These are phyloP conservation scores for Sphaerophoria rueppellii DNA, from an alignment of 2,888 invertebrate species.

Conservation along the genomic window DNA sequence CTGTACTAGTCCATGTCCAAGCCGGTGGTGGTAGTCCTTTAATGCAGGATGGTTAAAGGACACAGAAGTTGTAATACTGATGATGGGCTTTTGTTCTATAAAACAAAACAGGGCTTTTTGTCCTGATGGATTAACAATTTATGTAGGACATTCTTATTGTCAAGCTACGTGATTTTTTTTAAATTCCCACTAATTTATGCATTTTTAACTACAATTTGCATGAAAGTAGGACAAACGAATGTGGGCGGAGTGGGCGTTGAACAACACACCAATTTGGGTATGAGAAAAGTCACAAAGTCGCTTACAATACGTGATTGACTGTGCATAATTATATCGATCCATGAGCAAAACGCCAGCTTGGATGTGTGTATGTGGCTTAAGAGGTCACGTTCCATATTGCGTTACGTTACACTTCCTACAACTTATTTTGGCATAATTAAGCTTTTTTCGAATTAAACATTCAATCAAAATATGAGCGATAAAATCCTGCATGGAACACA, in stretches of 20 bases:
- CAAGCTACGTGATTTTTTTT: conserved; percentile 46
- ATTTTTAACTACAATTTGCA: conserved; percentile 30
- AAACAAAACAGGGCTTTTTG: conserved; percentile 33
- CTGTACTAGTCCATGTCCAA: neutral
- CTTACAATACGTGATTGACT: conserved; percentile 68
- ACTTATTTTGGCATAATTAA: conserved; percentile 49
- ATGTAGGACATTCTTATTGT: conserved; percentile 45
- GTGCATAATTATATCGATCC: conserved; percentile 59
- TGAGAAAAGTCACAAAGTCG: conserved; percentile 48
- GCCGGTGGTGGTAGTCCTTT: neutral
- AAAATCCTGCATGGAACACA: neutral
- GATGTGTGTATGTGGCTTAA: conserved; percentile 12
- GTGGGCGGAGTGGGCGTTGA: neutral
- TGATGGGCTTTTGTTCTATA: conserved; percentile 5
- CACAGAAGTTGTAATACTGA: conserved; percentile 5
- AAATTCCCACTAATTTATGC: conserved; percentile 31
- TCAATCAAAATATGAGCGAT: conserved; percentile 27
- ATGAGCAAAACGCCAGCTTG: neutral
- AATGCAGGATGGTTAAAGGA: conserved; percentile 13
- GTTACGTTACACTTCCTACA: neutral
- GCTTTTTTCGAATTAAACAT: conserved; percentile 6
- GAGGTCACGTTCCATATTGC: conserved; percentile 9
- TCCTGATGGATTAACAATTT: conserved; percentile 50
- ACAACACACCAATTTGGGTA: neutral
- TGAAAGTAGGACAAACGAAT: conserved; percentile 9